These are phyloP conservation scores for Cossypha polioptera DNA, from an alignment of 2,797 vertebrate genomes.

Conservation along the genomic window DNA sequence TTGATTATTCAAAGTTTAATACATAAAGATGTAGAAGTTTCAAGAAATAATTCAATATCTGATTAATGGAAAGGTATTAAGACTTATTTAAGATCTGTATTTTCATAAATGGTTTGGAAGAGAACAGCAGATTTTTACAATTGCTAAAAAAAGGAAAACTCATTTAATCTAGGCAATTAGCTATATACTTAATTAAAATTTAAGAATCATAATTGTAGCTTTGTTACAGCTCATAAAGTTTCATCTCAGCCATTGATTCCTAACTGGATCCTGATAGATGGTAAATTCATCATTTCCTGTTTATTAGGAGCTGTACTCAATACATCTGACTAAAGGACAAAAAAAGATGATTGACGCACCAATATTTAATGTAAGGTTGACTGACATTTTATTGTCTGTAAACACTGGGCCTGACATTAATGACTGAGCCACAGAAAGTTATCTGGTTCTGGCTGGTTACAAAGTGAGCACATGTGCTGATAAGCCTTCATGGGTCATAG, in stretches of 20 bases:
- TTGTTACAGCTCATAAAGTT: neutral
- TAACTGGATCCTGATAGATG: neutral
- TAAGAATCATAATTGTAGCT: neutral
- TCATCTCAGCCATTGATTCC: neutral
- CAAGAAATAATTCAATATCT: neutral
- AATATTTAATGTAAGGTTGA: neutral
- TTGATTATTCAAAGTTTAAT: neutral
- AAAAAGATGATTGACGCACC: neutral
- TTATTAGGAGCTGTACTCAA: neutral
- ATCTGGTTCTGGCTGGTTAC: neutral
- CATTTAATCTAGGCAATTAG: neutral
- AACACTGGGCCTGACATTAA: neutral
- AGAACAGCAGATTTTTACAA: neutral
- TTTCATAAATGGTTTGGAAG: neutral
- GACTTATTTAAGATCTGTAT: neutral
- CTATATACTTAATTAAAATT: neutral
- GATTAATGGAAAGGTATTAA: neutral
- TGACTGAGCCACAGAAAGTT: neutral
- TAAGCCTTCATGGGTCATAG: neutral
- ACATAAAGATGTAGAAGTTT: neutral
- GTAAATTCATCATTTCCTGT: neutral
- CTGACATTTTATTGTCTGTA: neutral
- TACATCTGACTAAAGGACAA: neutral
- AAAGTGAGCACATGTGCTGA: neutral
- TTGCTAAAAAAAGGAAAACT: neutral